A percentile compares a stretch with the other conserved stretches of the same genome.
These are phyloP conservation scores for Gnathonemus echidnorhynchus DNA, from an alignment of 2,113 vertebrate genomes.

Conservation along the genomic window DNA sequence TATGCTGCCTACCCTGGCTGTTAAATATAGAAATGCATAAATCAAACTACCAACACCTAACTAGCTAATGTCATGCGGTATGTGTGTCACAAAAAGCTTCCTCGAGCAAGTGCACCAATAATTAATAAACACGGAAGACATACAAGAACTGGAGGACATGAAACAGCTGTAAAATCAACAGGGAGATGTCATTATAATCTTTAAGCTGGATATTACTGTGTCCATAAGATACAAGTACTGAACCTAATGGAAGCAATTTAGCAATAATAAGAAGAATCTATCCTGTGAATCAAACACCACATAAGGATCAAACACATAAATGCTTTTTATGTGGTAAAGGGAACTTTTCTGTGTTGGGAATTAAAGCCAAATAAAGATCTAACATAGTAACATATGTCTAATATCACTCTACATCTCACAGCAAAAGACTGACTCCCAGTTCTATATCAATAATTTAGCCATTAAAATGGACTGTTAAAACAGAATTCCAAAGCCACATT, in stretches of 20 bases:
- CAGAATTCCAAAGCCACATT: neutral
- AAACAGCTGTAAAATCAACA: neutral
- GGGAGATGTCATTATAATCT: neutral
- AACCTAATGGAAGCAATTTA: neutral
- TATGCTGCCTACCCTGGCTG: neutral
- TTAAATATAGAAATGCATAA: slow-evolving; percentile 10
- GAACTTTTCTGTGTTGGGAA: neutral
- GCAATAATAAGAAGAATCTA: neutral
- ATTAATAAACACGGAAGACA: neutral
- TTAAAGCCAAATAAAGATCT: slow-evolving; percentile 8
- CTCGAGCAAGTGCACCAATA: neutral
- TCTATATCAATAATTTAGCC: neutral
- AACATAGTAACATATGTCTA: neutral
- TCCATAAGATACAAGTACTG: neutral
- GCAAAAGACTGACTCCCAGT: neutral
- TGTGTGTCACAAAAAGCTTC: neutral
- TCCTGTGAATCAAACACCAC: neutral
- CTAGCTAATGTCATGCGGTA: neutral
- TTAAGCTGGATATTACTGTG: neutral
- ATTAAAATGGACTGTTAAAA: neutral
- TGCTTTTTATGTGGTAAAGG: neutral
- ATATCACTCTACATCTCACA: neutral
- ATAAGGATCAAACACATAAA: neutral
- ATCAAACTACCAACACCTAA: slow-evolving; percentile 5
- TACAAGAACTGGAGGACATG: neutral